phyloP scores from a whole-genome alignment of 2,888 invertebrate genomes.

The Drosophila barbarae region DNA sequence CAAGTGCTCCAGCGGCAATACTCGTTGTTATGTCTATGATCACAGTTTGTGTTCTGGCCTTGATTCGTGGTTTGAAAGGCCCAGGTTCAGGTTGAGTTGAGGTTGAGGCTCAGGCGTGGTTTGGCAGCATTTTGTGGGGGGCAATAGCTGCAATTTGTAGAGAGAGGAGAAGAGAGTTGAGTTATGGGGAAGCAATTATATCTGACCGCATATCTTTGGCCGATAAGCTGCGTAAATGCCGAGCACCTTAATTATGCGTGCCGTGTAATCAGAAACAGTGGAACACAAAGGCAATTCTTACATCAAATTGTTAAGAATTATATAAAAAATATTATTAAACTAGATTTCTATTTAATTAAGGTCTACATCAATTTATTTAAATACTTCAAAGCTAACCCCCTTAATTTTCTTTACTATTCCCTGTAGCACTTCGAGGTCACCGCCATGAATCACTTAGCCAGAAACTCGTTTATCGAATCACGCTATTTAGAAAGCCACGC shows the following conservation, averaged over 20 bases:
- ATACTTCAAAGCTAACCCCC: neutral
- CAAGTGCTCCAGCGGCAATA: slow-evolving; percentile 15
- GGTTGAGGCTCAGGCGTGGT: slow-evolving; percentile 49
- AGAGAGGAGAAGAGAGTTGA: neutral
- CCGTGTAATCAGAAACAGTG: slow-evolving; percentile 23
- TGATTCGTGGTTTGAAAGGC: slow-evolving; percentile 38
- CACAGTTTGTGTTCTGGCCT: slow-evolving; percentile 62
- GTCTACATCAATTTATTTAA: neutral
- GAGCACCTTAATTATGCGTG: slow-evolving; percentile 32
- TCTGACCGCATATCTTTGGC: slow-evolving; percentile 14
- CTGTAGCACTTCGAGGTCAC: neutral
- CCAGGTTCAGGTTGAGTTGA: slow-evolving; percentile 29
- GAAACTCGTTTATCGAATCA: slow-evolving; percentile 3
- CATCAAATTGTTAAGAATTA: too few species aligned
- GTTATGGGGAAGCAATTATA: slow-evolving; percentile 27
- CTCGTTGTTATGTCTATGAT: slow-evolving; percentile 59
- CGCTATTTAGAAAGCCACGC: slow-evolving; percentile 8
- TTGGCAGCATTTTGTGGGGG: slow-evolving; percentile 66
- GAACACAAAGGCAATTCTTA: neutral
- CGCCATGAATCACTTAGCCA: slow-evolving; percentile 8
- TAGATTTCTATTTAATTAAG: neutral
- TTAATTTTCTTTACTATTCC: neutral
- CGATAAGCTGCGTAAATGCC: slow-evolving; percentile 30
- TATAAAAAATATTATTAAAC: too few species aligned
- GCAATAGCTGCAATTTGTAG: slow-evolving; percentile 31